Evolutionary conservation across 1,140 invertebrate species (phyloP).

Genomic region (Hydropsyche tenuis): DNA sequence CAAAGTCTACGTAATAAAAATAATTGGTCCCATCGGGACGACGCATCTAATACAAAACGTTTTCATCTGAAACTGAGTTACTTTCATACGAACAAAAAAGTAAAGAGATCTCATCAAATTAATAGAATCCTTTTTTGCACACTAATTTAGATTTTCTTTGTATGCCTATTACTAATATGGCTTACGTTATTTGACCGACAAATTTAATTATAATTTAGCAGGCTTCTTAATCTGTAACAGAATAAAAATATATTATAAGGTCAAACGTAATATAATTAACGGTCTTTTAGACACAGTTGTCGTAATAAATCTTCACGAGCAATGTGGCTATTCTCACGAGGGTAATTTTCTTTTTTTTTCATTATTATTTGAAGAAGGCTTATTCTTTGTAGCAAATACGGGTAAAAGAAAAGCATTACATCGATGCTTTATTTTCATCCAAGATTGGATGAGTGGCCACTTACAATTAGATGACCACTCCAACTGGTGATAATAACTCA

Average conservation of each 20-base stretch:
- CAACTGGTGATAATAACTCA: slow-evolving; percentile 12
- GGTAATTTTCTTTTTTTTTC: slow-evolving; percentile 23
- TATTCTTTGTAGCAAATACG: neutral
- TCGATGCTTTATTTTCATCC: slow-evolving; percentile 23
- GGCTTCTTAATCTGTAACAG: neutral
- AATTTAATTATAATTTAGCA: no score
- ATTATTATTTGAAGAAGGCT: slow-evolving; percentile 18
- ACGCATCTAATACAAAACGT: neutral
- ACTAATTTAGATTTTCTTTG: no score
- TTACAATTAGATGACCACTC: neutral
- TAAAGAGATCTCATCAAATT: no score
- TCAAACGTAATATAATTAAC: slow-evolving; percentile 21
- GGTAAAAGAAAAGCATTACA: neutral
- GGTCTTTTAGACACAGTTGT: neutral
- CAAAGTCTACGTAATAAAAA: neutral
- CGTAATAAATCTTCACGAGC: slow-evolving; percentile 22
- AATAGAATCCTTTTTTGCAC: no score
- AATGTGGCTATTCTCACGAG: slow-evolving; percentile 15
- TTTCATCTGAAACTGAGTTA: no score
- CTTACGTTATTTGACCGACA: no score
- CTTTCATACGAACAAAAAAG: no score
- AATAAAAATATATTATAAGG: neutral
- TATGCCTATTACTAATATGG: no score
- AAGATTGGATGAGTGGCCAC: slow-evolving; percentile 9
- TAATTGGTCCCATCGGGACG: slow-evolving; percentile 1